phyloP scores from a whole-genome alignment of 2,113 vertebrate species.

The Ranitomeya variabilis region DNA sequence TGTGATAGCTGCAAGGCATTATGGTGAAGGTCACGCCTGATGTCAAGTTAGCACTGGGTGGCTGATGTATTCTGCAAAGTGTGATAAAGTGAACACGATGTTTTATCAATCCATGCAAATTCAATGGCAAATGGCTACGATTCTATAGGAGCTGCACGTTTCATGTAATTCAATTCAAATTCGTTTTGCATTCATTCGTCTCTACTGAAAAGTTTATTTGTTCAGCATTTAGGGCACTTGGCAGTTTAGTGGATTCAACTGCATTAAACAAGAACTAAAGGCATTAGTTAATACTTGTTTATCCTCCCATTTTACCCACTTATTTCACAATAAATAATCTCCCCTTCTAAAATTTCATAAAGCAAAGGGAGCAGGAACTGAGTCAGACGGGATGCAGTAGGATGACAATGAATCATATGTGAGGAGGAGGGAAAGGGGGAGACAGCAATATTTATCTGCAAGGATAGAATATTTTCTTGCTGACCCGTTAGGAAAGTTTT shows the following conservation, averaged over 20 bases:
- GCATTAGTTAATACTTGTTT: background rate
- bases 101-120: too few relatives aligned
- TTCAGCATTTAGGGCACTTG: too few relatives aligned
- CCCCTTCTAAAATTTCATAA: background rate
- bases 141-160: too few relatives aligned
- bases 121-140: too few relatives aligned
- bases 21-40: too few relatives aligned
- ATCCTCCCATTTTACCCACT: background rate
- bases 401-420: constrained; percentile 39
- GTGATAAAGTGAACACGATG: too few relatives aligned
- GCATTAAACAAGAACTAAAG: background rate
- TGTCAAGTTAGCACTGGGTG: too few relatives aligned
- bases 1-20: too few relatives aligned
- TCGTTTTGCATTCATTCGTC: too few relatives aligned
- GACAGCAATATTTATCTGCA: background rate
- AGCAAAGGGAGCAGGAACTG: constrained; percentile 26
- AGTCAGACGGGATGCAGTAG: constrained; percentile 38
- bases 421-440: background rate
- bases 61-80: too few relatives aligned
- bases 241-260: background rate
- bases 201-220: too few relatives aligned
- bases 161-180: too few relatives aligned
- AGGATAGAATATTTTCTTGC: constrained; percentile 4
- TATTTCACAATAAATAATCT: constrained; percentile 32
- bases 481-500: constrained; percentile 23